These are phyloP conservation scores for Megathymus violae DNA, from an alignment of 1,140 invertebrate genomes.

Conservation along the genomic window DNA sequence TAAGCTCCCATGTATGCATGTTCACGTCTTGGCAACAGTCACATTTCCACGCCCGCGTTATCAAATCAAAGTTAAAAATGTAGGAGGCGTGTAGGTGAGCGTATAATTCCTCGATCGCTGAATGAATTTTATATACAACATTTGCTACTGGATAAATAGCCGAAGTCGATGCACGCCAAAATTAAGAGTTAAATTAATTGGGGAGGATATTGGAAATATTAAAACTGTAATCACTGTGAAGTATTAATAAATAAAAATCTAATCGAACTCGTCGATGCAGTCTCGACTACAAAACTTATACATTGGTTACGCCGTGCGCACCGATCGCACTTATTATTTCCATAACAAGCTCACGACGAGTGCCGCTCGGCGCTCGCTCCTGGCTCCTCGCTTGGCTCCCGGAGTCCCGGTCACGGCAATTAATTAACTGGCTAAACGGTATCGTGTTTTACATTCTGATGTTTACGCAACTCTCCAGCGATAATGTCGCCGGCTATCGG, in stretches of 20 bases:
- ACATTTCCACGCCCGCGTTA: slow-evolving; percentile 38
- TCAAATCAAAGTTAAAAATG: slow-evolving; percentile 32
- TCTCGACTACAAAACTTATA: slow-evolving; percentile 48
- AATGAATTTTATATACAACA: neutral
- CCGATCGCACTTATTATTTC: slow-evolving; percentile 73
- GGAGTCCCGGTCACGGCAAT: slow-evolving; percentile 68
- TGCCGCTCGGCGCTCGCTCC: slow-evolving; percentile 46
- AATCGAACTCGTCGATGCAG: slow-evolving; percentile 43
- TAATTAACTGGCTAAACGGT: slow-evolving; percentile 81
- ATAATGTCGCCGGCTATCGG: slow-evolving; percentile 75
- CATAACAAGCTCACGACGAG: slow-evolving; percentile 72
- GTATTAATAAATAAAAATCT: slow-evolving; percentile 48
- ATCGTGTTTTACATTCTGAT: slow-evolving; percentile 81
- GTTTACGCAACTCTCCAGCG: slow-evolving; percentile 78
- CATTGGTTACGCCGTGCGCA: slow-evolving; percentile 46
- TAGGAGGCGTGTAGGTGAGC: no score
- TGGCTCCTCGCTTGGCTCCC: no score
- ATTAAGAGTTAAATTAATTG: neutral
- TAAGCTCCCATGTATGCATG: slow-evolving; percentile 51
- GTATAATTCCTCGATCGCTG: no score
- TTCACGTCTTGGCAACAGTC: slow-evolving; percentile 31
- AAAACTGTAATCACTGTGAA: slow-evolving; percentile 18
- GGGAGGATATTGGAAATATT: slow-evolving; percentile 10
- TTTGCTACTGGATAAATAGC: neutral
- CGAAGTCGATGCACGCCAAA: neutral